Conservation (phyloP, 1,140 invertebrate genomes). For the Laupala kohalensis region DNA sequence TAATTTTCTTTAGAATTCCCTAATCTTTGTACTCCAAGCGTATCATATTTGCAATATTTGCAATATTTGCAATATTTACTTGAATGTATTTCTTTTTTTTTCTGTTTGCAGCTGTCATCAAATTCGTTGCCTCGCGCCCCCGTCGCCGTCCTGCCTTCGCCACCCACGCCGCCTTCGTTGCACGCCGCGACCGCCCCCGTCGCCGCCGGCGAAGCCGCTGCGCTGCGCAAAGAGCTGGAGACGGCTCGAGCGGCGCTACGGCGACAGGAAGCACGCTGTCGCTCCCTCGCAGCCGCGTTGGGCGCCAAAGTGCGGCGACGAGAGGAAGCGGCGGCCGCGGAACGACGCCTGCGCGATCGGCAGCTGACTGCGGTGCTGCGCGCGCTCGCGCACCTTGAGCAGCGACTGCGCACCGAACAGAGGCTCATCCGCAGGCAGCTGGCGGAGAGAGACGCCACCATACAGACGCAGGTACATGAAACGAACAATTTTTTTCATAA, state of each 20-base stretch:
- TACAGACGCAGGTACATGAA: slow-evolving; percentile 53
- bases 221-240: slow-evolving; percentile 44
- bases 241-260: slow-evolving; percentile 30
- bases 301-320: slow-evolving; percentile 43
- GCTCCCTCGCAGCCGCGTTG: slow-evolving; percentile 41
- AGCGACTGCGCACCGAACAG: slow-evolving; percentile 57
- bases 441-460: slow-evolving; percentile 53
- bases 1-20: too few species aligned
- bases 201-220: slow-evolving; percentile 42
- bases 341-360: slow-evolving; percentile 44
- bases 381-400: slow-evolving; percentile 53
- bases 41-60: too few species aligned
- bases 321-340: slow-evolving; percentile 41
- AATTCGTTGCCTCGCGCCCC: too few species aligned
- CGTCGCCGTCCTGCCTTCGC: too few species aligned
- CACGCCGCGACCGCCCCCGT: slow-evolving; percentile 1
- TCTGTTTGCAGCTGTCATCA: too few species aligned
- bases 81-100: too few species aligned
- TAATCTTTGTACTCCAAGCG: too few species aligned
- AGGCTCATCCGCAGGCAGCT: slow-evolving; percentile 52
- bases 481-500: too few species aligned
- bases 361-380: slow-evolving; percentile 51
- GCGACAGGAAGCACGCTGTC: slow-evolving; percentile 35
- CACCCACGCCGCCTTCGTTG: too few species aligned
- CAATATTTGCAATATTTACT: too few species aligned